Evolutionary conservation across 2,797 vertebrate genomes (phyloP), one percentile per base, ranked within the genome.

Genomic region (Scomberomorus guttatus): DNA sequence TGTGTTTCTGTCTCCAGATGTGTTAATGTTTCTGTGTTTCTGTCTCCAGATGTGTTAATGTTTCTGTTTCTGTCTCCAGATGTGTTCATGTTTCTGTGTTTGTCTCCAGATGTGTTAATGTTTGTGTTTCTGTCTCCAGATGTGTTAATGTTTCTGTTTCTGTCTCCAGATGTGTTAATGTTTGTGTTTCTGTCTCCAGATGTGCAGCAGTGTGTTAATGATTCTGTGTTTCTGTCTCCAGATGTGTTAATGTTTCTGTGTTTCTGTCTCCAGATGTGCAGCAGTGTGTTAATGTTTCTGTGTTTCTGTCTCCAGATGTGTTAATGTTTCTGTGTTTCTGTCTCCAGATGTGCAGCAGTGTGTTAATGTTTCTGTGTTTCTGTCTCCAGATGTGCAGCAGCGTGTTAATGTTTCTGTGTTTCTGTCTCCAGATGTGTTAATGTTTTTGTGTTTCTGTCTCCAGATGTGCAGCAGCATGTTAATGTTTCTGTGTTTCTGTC

Each of bases 381-480:
- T 80, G 51, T 74, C 32, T 76, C 22, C 76, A 86, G 86, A 73
- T 0, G 79, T 90, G 68, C 32, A 79, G 7, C 27, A 27, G 27
- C 5, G 42, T 34, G 58, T 15, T 67, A 1, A 54, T 20, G 27
- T 65, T 1, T 62, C 6, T 61, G 11, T 32, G n/a, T 37, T 13
- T 57, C 8, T 80, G 51, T 74, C 32, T 76, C 22, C 76, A 86
- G 86, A 73, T 0, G 79, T 90, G 68, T n/a, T n/a, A n/a, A n/a
- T n/a, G n/a, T n/a, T n/a, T n/a, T n/a, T n/a, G n/a, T n/a, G n/a
- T n/a, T n/a, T n/a, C n/a, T n/a, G n/a, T n/a, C n/a, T n/a, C 34
- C 52, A 51, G 37, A 57, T 58, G 27, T 70, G 39, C 17, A 27
- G 27, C 27, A 27, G 27, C 5, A 24, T 34, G 58, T 15, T 67